These are phyloP conservation scores for Eilema caniola DNA, from an alignment of 2,888 invertebrate species.

Conservation along the genomic window DNA sequence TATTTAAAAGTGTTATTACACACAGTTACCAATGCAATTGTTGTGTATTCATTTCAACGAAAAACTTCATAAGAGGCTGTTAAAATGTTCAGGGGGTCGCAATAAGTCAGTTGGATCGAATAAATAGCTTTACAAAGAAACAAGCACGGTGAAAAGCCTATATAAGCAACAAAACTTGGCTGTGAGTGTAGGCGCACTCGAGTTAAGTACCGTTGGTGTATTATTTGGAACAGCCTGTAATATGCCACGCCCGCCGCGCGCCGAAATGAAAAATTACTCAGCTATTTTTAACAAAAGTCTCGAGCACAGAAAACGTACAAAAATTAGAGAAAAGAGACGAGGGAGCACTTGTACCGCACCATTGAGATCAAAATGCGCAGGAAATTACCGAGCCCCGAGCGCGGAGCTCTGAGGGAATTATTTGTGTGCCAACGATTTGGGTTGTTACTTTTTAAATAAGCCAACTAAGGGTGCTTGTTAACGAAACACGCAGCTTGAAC, in stretches of 20 bases:
- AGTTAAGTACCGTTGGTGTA: constrained; percentile 80
- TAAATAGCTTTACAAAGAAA: constrained; percentile 72
- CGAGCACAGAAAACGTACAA: constrained; percentile 85
- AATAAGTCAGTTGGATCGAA: constrained; percentile 68
- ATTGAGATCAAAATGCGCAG: constrained; percentile 86
- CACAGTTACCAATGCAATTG: constrained; percentile 61
- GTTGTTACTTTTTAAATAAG: constrained; percentile 82
- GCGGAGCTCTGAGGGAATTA: constrained; percentile 74
- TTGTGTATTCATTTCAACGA: constrained; percentile 69
- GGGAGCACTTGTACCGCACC: constrained; percentile 85
- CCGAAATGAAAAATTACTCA: constrained; percentile 85
- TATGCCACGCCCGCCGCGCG: constrained; percentile 84
- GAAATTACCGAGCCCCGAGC: constrained; percentile 83
- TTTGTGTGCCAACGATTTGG: constrained; percentile 82
- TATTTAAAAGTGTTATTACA: constrained; percentile 63
- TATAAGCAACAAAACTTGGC: constrained; percentile 75
- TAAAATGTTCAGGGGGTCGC: constrained; percentile 67
- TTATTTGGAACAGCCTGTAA: constrained; percentile 85
- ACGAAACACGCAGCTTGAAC: constrained; percentile 68
- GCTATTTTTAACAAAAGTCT: constrained; percentile 85
- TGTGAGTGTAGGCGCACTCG: constrained; percentile 73
- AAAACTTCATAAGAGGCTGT: constrained; percentile 73
- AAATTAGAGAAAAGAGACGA: constrained; percentile 85
- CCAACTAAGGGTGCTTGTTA: constrained; percentile 77
- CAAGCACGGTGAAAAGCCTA: constrained; percentile 72